A percentile compares a stretch with the other conserved stretches of the same genome.
These are phyloP conservation scores for Ruditapes philippinarum DNA, from an alignment of 1,140 invertebrate genomes.

Conservation along the genomic window DNA sequence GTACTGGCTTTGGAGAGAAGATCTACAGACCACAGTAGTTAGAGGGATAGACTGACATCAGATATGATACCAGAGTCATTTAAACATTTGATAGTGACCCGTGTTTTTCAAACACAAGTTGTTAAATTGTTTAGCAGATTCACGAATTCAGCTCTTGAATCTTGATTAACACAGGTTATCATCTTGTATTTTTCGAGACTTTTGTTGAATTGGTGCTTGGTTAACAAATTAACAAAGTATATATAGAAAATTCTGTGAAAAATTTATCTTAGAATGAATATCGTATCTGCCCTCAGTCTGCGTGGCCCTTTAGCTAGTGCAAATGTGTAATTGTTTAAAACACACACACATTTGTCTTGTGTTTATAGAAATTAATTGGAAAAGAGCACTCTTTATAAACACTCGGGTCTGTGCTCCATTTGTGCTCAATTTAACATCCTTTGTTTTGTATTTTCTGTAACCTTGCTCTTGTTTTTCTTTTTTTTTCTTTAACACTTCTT, in stretches of 20 bases:
- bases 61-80: slow-evolving; percentile 36
- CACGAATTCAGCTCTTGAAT: slow-evolving; percentile 23
- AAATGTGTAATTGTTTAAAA: slow-evolving; percentile 85
- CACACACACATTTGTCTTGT: slow-evolving; percentile 88
- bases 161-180: no score
- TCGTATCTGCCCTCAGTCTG: slow-evolving; percentile 65
- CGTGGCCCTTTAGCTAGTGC: slow-evolving; percentile 84
- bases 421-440: slow-evolving; percentile 66
- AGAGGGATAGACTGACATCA: slow-evolving; percentile 77
- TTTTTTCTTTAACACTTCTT: not conserved
- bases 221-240: slow-evolving; percentile 38
- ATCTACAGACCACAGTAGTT: slow-evolving; percentile 78
- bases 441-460: slow-evolving; percentile 37
- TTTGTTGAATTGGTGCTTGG: slow-evolving; percentile 30
- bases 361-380: slow-evolving; percentile 88
- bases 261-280: not conserved
- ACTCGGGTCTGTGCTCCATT: slow-evolving; percentile 85
- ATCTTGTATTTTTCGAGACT: not conserved
- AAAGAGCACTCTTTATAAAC: slow-evolving; percentile 89
- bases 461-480: not conserved
- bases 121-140: slow-evolving; percentile 24
- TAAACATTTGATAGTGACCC: not conserved
- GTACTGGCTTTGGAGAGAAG: slow-evolving; percentile 40
- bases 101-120: not conserved
- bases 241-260: not conserved